Evolutionary conservation across 1,140 invertebrate genomes (phyloP).

Genomic region (Stenopsyche tienmushanensis): DNA sequence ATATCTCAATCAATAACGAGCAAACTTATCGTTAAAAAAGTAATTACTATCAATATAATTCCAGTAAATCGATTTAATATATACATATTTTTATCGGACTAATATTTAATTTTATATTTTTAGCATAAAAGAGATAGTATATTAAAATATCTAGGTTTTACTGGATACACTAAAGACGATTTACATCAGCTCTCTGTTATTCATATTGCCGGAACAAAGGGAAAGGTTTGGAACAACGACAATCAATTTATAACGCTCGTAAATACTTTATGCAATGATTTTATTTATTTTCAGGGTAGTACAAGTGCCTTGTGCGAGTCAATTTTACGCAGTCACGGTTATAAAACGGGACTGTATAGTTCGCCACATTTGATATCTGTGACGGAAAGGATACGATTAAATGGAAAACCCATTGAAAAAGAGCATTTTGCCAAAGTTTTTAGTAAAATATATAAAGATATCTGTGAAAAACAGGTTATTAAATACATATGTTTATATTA

Average conservation of each 20-base stretch:
- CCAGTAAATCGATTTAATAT: background rate
- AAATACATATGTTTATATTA: background rate
- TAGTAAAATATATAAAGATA: conserved; percentile 73
- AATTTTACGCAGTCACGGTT: conserved; percentile 82
- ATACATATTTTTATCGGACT: background rate
- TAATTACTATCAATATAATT: background rate
- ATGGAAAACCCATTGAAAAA: conserved; percentile 76
- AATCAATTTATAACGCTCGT: background rate
- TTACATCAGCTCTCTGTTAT: conserved; percentile 79
- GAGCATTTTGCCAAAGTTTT: conserved; percentile 79
- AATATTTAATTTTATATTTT: conserved; percentile 14
- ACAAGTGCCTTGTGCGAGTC: conserved; percentile 92
- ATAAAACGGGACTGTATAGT: conserved; percentile 91
- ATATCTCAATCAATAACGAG: background rate
- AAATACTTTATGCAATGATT: background rate
- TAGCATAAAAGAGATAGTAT: conserved; percentile 20
- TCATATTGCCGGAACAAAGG: conserved; percentile 96
- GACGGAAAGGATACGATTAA: conserved; percentile 88
- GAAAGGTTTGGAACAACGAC: conserved; percentile 71
- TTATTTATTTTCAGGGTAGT: conserved; percentile 63
- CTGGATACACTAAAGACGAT: conserved; percentile 64
- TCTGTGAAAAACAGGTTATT: conserved; percentile 48
- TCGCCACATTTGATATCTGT: conserved; percentile 94
- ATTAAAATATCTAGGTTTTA: conserved; percentile 58
- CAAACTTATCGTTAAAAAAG: conserved; percentile 3